These are phyloP conservation scores for Argyresthia goedartella DNA, from an alignment of 2,888 invertebrate genomes.

Conservation along the genomic window DNA sequence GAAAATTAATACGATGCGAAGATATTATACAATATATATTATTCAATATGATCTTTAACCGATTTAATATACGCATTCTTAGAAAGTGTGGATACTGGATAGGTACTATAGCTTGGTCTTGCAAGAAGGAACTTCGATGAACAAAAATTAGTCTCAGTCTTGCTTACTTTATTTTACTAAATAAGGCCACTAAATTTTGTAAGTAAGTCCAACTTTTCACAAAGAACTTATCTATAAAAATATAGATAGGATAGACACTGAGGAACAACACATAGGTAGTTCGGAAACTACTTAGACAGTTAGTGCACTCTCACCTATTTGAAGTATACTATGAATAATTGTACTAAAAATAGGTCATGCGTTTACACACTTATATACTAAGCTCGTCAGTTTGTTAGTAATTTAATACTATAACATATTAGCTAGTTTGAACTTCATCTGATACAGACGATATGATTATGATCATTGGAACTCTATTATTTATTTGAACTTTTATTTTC, in stretches of 20 bases:
- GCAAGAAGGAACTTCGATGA: too few species aligned
- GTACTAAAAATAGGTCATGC: constrained; percentile 67
- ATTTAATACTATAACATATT: constrained; percentile 45
- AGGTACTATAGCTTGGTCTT: too few species aligned
- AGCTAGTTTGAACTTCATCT: constrained; percentile 63
- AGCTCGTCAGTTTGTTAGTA: constrained; percentile 52
- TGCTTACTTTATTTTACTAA: background rate
- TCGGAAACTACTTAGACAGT: constrained; percentile 1
- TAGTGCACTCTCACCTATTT: constrained; percentile 48
- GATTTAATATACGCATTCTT: too few species aligned
- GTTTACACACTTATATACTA: constrained; percentile 44
- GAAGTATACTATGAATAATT: constrained; percentile 54
- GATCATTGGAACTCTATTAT: constrained; percentile 31
- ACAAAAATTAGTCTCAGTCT: background rate
- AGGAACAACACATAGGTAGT: too few species aligned
- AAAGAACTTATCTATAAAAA: too few species aligned
- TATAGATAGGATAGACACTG: too few species aligned
- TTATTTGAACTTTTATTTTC: constrained; percentile 47
- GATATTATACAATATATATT: too few species aligned
- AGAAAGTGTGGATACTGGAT: too few species aligned
- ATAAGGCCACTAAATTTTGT: background rate
- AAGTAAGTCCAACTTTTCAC: background rate
- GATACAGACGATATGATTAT: constrained; percentile 58
- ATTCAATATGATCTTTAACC: too few species aligned
- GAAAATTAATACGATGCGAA: too few species aligned